Conservation (phyloP, 2,113 vertebrate genomes). For the Trogon melanurus region DNA sequence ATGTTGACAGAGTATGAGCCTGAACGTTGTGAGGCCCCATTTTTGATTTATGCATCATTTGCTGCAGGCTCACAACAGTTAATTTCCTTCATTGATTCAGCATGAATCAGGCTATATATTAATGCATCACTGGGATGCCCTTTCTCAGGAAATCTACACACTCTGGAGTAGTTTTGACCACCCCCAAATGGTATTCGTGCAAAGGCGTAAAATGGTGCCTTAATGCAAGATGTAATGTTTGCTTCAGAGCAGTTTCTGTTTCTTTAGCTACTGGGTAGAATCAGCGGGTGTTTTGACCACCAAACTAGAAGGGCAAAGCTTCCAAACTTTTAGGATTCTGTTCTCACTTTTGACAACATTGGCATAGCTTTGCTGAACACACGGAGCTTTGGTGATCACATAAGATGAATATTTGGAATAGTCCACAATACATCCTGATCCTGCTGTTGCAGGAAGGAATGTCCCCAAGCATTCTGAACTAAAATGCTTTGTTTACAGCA, state of each 20-base stretch:
- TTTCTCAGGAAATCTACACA: slow-evolving; percentile 16
- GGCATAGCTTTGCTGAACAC: neutral
- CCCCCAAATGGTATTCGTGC: neutral
- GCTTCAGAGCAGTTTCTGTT: neutral
- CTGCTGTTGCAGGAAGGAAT: neutral
- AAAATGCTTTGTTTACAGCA: slow-evolving; percentile 13
- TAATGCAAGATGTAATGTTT: neutral
- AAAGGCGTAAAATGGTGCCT: neutral
- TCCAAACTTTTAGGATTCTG: neutral
- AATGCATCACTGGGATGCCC: slow-evolving; percentile 18
- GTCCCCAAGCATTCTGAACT: neutral
- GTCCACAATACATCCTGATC: neutral
- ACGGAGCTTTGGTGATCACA: neutral
- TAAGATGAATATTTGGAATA: neutral
- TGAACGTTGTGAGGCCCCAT: slow-evolving; percentile 10
- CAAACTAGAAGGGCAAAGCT: neutral
- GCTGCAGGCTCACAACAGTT: slow-evolving; percentile 27
- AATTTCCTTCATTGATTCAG: slow-evolving; percentile 60
- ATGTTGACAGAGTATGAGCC: slow-evolving; percentile 33
- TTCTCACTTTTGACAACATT: neutral
- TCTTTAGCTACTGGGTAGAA: neutral
- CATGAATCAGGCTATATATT: slow-evolving; percentile 52
- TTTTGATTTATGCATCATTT: slow-evolving; percentile 59
- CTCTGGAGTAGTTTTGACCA: neutral
- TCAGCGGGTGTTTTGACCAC: neutral